Evolutionary conservation across 2,113 vertebrate genomes (phyloP).

Genomic region (Megatriorchis doriae): DNA sequence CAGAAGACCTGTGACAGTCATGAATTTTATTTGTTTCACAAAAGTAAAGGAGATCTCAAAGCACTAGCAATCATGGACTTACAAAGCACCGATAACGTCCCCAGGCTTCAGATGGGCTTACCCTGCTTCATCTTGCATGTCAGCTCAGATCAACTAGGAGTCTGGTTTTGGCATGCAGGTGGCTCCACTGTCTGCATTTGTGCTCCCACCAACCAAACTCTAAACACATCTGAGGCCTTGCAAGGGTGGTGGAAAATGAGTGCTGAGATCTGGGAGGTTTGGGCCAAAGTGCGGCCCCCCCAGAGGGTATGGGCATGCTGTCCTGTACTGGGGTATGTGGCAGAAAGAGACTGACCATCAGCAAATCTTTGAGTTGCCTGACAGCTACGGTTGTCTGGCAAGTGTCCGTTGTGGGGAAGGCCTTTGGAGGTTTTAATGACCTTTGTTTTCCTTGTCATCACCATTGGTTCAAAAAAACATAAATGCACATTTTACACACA

Average conservation of each 20-base stretch:
- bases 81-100: not conserved
- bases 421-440: not conserved
- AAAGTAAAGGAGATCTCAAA: not conserved
- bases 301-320: not conserved
- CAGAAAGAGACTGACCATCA: not conserved
- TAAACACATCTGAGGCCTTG: not conserved
- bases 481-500: not conserved
- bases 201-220: not conserved
- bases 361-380: not conserved
- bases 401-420: not conserved
- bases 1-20: not conserved
- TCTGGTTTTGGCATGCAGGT: not conserved
- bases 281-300: not conserved
- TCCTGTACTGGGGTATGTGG: not conserved
- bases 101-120: not conserved
- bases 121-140: not conserved
- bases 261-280: not conserved
- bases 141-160: not conserved
- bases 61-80: not conserved
- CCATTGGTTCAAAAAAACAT: not conserved
- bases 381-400: not conserved
- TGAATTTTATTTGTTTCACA: not conserved
- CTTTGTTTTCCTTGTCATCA: not conserved
- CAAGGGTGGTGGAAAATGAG: not conserved
- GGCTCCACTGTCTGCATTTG: not conserved